A percentile compares a stretch with the other conserved stretches of the same genome.
Evolutionary conservation across 1,140 invertebrate species (phyloP).

Genomic region (Saxidomus purpurata): DNA sequence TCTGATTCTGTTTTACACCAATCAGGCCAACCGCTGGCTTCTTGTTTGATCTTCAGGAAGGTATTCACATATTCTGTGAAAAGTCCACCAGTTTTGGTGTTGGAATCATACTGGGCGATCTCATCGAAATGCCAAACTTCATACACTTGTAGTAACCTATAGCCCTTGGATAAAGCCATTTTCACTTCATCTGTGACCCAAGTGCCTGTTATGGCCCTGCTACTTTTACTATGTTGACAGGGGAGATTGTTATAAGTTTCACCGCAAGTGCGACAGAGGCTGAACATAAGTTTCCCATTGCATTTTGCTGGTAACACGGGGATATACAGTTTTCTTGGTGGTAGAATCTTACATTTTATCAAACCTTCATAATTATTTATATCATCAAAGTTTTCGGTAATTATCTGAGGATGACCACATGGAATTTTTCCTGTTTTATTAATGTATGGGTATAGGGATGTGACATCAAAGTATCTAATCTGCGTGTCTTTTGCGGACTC

Average conservation of each 20-base stretch:
- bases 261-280: conserved; percentile 39
- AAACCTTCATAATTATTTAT: conserved; percentile 33
- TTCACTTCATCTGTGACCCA: not conserved
- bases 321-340: conserved; percentile 32
- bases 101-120: conserved; percentile 1
- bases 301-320: conserved; percentile 38
- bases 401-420: conserved; percentile 37
- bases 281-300: conserved; percentile 57
- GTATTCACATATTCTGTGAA: conserved; percentile 71
- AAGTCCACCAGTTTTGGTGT: conserved; percentile 7
- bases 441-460: conserved; percentile 61
- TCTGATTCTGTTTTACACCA: conserved; percentile 58
- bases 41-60: conserved; percentile 75
- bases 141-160: conserved; percentile 56
- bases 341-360: conserved; percentile 44
- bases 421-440: conserved; percentile 59
- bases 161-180: conserved; percentile 8
- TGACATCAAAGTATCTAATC: conserved; percentile 67
- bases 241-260: not conserved
- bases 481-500: conserved; percentile 15
- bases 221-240: conserved; percentile 18
- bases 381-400: conserved; percentile 51
- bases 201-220: conserved; percentile 16
- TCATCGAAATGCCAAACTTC: conserved; percentile 78
- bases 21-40: conserved; percentile 69